phyloP scores from a whole-genome alignment of 2,888 invertebrate genomes.

The Scotopteryx bipunctaria region DNA sequence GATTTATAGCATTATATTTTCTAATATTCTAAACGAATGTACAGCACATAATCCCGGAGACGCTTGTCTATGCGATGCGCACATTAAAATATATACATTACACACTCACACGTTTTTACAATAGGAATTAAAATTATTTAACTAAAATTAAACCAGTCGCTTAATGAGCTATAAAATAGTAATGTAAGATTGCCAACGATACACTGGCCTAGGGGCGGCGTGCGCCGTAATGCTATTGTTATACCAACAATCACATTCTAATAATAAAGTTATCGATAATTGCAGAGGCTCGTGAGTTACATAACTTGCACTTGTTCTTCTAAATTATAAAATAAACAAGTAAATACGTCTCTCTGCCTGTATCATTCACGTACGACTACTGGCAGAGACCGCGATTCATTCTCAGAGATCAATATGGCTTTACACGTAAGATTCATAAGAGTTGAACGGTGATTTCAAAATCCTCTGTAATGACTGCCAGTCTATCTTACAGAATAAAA shows the following conservation, averaged over 20 bases:
- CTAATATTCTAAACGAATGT: conserved; percentile 45
- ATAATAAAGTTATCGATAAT: conserved; percentile 56
- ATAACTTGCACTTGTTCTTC: conserved; percentile 62
- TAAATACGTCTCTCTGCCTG: conserved; percentile 56
- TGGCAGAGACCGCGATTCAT: conserved; percentile 55
- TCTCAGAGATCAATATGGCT: conserved; percentile 80
- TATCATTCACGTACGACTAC: conserved; percentile 31
- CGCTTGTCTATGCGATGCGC: conserved; percentile 63
- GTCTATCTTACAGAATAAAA: conserved; percentile 57
- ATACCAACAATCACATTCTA: conserved; percentile 61
- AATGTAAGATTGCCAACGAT: conserved; percentile 75
- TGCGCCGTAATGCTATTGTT: conserved; percentile 50
- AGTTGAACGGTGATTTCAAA: conserved; percentile 52
- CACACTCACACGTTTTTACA: conserved; percentile 81
- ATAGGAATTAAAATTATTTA: conserved; percentile 76
- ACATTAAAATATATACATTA: conserved; percentile 75
- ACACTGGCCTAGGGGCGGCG: conserved; percentile 75
- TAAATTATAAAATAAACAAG: conserved; percentile 71
- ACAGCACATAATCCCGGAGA: conserved; percentile 61
- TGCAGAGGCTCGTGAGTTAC: conserved; percentile 69
- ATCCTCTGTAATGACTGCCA: conserved; percentile 56
- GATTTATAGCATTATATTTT: conserved; percentile 48
- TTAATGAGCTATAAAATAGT: conserved; percentile 79
- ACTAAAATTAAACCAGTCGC: conserved; percentile 81
- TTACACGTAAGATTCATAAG: conserved; percentile 62